A percentile compares a stretch with the other conserved stretches of the same genome.
These are phyloP conservation scores for Araneus ventricosus DNA, from an alignment of 1,140 invertebrate species.

Conservation along the genomic window DNA sequence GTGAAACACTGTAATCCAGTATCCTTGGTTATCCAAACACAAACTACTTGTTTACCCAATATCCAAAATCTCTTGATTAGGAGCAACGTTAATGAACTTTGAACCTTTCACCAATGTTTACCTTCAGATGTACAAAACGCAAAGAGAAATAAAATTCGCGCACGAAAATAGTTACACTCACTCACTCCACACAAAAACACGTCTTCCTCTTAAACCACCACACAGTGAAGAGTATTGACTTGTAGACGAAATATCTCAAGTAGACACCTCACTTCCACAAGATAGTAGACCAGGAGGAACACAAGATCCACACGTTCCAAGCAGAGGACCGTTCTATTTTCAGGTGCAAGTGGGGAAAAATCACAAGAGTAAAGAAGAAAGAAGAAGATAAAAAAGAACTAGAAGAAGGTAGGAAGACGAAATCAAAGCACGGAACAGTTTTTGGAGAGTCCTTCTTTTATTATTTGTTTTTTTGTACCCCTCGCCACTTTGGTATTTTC, in stretches of 20 bases:
- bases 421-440: constrained; percentile 13
- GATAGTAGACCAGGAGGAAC: not conserved
- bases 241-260: not conserved
- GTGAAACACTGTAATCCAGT: too few species aligned
- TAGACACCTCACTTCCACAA: not conserved
- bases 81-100: not conserved
- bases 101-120: not conserved
- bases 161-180: too few species aligned
- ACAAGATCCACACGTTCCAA: not conserved
- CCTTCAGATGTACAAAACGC: too few species aligned
- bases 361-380: not conserved
- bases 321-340: constrained; percentile 17
- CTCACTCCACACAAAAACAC: not conserved
- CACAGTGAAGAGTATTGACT: not conserved
- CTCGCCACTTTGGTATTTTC: constrained; percentile 1
- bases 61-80: not conserved
- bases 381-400: not conserved
- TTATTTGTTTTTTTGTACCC: not conserved
- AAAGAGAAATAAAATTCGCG: too few species aligned
- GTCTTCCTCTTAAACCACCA: not conserved
- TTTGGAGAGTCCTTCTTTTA: not conserved
- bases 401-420: constrained; percentile 7
- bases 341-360: constrained; percentile 6
- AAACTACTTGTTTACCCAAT: too few species aligned
- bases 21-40: too few species aligned